Base-by-base conservation (phyloP, 2,888 invertebrate genomes). In the Agrotis exclamationis region DNA sequence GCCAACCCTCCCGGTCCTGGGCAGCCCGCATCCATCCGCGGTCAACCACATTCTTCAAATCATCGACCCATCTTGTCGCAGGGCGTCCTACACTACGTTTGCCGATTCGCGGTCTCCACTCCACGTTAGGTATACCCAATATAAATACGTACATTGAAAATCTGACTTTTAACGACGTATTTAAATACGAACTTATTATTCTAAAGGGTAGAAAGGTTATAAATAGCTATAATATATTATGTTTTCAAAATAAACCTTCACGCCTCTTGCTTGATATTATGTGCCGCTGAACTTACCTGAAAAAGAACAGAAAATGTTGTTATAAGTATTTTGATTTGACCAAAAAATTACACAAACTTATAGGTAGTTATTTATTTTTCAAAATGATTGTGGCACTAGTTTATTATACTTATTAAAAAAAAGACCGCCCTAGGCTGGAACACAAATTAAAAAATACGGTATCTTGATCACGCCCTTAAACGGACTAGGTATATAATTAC, bases 231-330 rank as follows among this genome's bases (percentile, higher is more conserved):
- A 62, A 66, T 74, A 74, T 50, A 63, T 74, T 66, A 79, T 59
- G 39, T 63, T 63, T 51, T 39, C 18, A 45, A 63, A 39, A 59
- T 79, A 79, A 74, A 63, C 78, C 78, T 75, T 39, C 0, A 1
- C 16, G 44, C 7, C 22, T 48, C 28, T n/a, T 48, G 16, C 51
- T 33, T 53, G 63, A 53, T n/a, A 64, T n/a, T 50, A 39, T 53
- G 53, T 45, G 63, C 51, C 11, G 53, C 9, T n/a, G 20, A 62
- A 75, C 80, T 77, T 77, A 77, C 77, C 77, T 77, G 77, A 50
- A 77, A 79, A 77, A 79, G 53, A 56, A 63, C 50, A 62, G 16
- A 56, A 74, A 74, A 44, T n/a, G 45, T 47, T 11, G 16, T 45
- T 24, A 44, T 79, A 13, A 75, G 54, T 64, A 54, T 33, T 59